Base-by-base conservation (phyloP, 2,113 vertebrate species). In the Chlorodrepanis virens region DNA sequence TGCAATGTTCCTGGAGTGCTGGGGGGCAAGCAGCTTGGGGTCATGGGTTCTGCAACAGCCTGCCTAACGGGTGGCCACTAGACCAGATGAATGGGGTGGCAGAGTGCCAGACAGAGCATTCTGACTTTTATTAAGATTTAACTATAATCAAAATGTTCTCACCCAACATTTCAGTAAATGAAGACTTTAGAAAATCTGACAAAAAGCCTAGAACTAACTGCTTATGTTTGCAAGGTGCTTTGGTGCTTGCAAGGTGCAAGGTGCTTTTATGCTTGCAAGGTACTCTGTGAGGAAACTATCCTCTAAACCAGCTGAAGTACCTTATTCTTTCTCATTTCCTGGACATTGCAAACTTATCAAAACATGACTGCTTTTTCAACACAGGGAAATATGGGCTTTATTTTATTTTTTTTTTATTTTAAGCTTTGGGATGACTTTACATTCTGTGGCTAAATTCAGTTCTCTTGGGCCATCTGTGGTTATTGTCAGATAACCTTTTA, bases 1-100 rank as follows among this genome's bases (percentile, higher is more conserved):
- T 0, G 0, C 1, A 7, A 6, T 27, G 53, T 19, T 68, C 37
- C 65, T 27, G n/a, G 13, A 56, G 49, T 65, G 35, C 49, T 27
- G 39, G 17, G 29, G 71, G 63, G 18, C 40, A 86, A 80, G 31
- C 31, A 70, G 12, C 47, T 77, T 24, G 50, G 35, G 42, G 0
- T 2, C 1, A 2, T 24, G 44, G 35, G 19, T 21, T 59, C 52
- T 52, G 27, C 57, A 49, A 9, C 39, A 79, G 49, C 31, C 50
- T 76, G n/a, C 45, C 54, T 35, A 70, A 80, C 0, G 13, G 14
- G 54, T 49, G 70, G 37, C 70, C 19, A 20, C 2, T 1, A 37
- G 64, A 27, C 24, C 54, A 91, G 70, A 74, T 65, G 59, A 84
- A 42, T 5, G 7, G 31, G 25, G 14, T 90, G 85, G 78, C 11